A percentile compares a stretch with the other conserved stretches of the same genome.
These are phyloP conservation scores for Cinclus mexicanus DNA, from an alignment of 2,113 vertebrate species.

Conservation along the genomic window DNA sequence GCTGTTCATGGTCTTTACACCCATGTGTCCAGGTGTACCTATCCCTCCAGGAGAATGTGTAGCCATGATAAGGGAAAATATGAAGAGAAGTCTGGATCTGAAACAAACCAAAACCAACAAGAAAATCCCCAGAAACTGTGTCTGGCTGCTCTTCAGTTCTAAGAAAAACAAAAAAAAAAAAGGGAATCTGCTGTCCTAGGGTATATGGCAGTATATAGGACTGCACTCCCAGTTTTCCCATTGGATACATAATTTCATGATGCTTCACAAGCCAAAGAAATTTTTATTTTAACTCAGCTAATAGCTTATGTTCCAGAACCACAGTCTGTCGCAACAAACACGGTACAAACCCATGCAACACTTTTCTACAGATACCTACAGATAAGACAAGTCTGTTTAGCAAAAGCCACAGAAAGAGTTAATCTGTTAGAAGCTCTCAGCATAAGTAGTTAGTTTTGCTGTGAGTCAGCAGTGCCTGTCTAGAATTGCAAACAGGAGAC, in stretches of 20 bases:
- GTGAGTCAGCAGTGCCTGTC: conserved; percentile 64
- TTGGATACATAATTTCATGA: conserved; percentile 3
- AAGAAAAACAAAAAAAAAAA: background rate
- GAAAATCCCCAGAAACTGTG: background rate
- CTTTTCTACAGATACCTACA: background rate
- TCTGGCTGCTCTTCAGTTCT: background rate
- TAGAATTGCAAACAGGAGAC: conserved; percentile 35
- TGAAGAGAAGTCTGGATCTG: background rate
- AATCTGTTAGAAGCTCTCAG: background rate
- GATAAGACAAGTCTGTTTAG: background rate
- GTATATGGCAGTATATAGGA: background rate
- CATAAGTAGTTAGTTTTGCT: background rate
- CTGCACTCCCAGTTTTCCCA: background rate
- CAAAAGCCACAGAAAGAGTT: background rate
- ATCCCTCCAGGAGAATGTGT: background rate
- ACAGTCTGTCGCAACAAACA: background rate
- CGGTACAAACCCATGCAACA: background rate
- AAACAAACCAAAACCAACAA: background rate
- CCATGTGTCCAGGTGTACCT: background rate
- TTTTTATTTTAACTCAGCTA: conserved; percentile 11
- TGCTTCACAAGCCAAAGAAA: background rate
- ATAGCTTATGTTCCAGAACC: background rate
- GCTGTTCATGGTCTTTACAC: background rate
- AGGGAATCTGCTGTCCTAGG: background rate
- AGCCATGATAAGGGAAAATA: background rate